Percentiles rank a stretch among this genome's conserved stretches.
Conservation (phyloP, 2,797 vertebrate genomes). For the Pachyuromys duprasi region DNA sequence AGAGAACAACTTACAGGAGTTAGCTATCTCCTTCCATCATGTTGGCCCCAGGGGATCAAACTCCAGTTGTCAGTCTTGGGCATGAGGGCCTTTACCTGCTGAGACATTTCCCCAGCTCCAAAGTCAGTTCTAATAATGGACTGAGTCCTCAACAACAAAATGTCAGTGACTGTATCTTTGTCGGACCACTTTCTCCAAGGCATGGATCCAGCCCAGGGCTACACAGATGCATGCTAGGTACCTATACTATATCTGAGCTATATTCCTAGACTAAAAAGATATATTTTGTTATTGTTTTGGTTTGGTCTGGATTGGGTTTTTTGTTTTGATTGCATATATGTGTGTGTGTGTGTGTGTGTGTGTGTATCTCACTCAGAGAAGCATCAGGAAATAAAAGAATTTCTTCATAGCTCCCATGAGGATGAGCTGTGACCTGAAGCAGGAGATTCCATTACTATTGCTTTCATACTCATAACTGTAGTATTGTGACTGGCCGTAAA, state of each 20-base stretch:
- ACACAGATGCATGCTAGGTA: not conserved
- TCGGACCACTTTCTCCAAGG: not conserved
- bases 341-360: too few species aligned
- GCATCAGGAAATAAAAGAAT: not conserved
- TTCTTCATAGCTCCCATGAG: constrained; percentile 19
- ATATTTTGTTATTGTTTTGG: not conserved
- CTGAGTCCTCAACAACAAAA: constrained; percentile 39
- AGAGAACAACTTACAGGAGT: not conserved
- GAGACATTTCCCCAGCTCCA: too few species aligned
- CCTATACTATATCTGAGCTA: not conserved
- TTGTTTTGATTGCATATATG: not conserved
- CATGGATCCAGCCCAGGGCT: not conserved
- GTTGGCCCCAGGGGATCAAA: accelerated
- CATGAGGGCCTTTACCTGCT: not conserved
- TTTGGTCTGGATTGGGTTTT: not conserved
- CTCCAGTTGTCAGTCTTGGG: not conserved
- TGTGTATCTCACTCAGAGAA: constrained; percentile 6
- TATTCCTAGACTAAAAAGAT: not conserved
- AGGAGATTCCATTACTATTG: constrained; percentile 42
- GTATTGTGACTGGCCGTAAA: constrained; percentile 49
- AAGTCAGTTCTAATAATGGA: constrained; percentile 26
- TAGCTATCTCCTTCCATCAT: not conserved
- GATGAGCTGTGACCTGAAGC: not conserved
- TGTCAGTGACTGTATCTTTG: not conserved
- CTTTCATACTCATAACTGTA: not conserved